A percentile compares a stretch with the other conserved stretches of the same genome.
phyloP scores from a whole-genome alignment of 1,140 invertebrate species.

The Cheumatopsyche charites region DNA sequence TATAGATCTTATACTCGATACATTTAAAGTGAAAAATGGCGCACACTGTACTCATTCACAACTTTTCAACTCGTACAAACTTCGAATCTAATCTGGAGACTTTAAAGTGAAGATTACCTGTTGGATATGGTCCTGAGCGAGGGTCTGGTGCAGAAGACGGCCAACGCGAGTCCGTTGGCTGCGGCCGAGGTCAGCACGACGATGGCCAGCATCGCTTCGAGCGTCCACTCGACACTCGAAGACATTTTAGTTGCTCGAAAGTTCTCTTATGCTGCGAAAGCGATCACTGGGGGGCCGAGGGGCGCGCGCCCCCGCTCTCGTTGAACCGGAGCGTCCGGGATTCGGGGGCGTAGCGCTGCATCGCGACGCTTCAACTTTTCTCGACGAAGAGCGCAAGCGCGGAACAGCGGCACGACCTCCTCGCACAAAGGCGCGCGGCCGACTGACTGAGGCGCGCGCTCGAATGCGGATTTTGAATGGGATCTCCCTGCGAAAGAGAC shows the following conservation, averaged over 20 bases:
- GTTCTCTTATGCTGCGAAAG: neutral
- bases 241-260: conserved; percentile 51
- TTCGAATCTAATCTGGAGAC: neutral
- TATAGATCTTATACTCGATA: no score
- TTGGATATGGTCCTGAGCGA: conserved; percentile 61
- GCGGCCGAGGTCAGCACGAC: conserved; percentile 54
- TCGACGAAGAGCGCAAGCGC: neutral
- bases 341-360: neutral
- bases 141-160: conserved; percentile 59
- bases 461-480: conserved; percentile 22
- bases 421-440: neutral
- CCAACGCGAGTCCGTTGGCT: conserved; percentile 57
- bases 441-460: neutral
- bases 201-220: neutral
- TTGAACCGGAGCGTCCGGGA: neutral
- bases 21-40: no score
- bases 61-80: no score
- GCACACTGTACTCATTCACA: no score
- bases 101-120: conserved; percentile 52
- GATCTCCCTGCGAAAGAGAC: conserved; percentile 21
- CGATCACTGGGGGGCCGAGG: neutral
- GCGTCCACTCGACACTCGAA: conserved; percentile 51
- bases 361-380: neutral
- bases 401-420: neutral
- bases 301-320: neutral